Evolutionary conservation across 2,888 invertebrate genomes (phyloP), one percentile per base, ranked within the genome.

Genomic region (Zaprionus obscuricornis): DNA sequence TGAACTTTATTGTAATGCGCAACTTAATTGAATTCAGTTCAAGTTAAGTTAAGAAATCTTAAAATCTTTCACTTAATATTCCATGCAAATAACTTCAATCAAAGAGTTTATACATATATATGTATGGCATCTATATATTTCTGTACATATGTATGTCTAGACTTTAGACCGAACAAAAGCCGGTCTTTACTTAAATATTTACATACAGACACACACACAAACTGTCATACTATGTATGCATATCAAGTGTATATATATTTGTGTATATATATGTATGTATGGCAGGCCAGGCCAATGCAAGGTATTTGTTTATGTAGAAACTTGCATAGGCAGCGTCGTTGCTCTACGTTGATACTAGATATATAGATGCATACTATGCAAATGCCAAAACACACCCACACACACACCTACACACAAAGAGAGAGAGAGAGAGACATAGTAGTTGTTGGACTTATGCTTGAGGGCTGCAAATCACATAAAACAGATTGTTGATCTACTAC

Each of bases 61-160:
- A 33, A 58, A 63, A 63, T 59, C 54, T n/a, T n/a, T 40, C 37
- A 49, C 49, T 64, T 64, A 54, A 59, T 64, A 59, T 64, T 64
- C 54, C 59, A 64, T 64, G 54, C 52, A 59, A 64, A 64, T 47
- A n/a, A n/a, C 52, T 49, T 11, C 58, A 63, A 63, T 59, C 63
- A 51, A 45, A 16, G 26, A n/a, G n/a, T n/a, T n/a, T n/a, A n/a
- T n/a, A n/a, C n/a, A n/a, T n/a, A n/a, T n/a, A n/a, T n/a, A n/a
- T n/a, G n/a, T n/a, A n/a, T n/a, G n/a, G n/a, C n/a, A n/a, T n/a
- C n/a, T n/a, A n/a, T n/a, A n/a, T n/a, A n/a, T n/a, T n/a, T n/a
- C n/a, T n/a, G n/a, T n/a, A n/a, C n/a, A n/a, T n/a, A n/a, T n/a
- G n/a, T n/a, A n/a, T n/a, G n/a, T n/a, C n/a, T n/a, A n/a, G n/a